Percentiles rank a stretch among this genome's conserved stretches.
phyloP scores from a whole-genome alignment of 2,888 invertebrate genomes.

The Catocala nupta region DNA sequence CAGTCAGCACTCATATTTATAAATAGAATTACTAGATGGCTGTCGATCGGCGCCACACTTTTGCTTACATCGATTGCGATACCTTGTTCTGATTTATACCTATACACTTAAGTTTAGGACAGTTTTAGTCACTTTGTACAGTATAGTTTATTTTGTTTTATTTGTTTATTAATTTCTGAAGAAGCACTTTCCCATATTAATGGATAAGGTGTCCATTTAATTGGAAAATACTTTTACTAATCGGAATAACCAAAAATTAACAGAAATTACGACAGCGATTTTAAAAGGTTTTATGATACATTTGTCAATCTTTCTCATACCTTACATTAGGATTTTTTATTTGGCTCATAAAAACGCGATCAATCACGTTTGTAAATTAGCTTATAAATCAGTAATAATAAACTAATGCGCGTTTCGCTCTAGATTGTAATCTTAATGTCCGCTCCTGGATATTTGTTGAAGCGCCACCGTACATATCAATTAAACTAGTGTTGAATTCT shows the following conservation, averaged over 20 bases:
- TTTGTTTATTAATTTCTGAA: conserved; percentile 17
- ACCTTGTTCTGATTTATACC: conserved; percentile 74
- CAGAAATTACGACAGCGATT: not conserved
- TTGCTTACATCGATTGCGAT: conserved; percentile 74
- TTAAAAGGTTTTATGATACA: conserved; percentile 23
- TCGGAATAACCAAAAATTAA: too few species aligned
- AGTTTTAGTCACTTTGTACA: conserved; percentile 48
- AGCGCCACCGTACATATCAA: conserved; percentile 78
- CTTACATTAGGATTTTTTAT: conserved; percentile 26
- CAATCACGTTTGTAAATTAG: conserved; percentile 33
- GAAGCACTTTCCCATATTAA: too few species aligned
- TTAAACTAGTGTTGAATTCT: conserved; percentile 71
- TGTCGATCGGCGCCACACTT: conserved; percentile 80
- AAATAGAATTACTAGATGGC: conserved; percentile 69
- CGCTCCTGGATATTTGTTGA: conserved; percentile 59
- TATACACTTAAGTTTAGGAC: conserved; percentile 60
- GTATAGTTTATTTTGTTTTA: conserved; percentile 12
- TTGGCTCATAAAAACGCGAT: conserved; percentile 39
- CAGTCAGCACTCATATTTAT: conserved; percentile 73
- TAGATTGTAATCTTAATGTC: conserved; percentile 62
- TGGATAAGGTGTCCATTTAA: too few species aligned
- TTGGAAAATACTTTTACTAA: too few species aligned
- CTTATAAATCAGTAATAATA: conserved; percentile 44
- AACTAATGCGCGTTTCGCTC: conserved; percentile 49
- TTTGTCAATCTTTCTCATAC: conserved; percentile 47